A percentile compares a stretch with the other conserved stretches of the same genome.
Evolutionary conservation across 1,140 invertebrate genomes (phyloP).

Genomic region (Procambarus clarkii): DNA sequence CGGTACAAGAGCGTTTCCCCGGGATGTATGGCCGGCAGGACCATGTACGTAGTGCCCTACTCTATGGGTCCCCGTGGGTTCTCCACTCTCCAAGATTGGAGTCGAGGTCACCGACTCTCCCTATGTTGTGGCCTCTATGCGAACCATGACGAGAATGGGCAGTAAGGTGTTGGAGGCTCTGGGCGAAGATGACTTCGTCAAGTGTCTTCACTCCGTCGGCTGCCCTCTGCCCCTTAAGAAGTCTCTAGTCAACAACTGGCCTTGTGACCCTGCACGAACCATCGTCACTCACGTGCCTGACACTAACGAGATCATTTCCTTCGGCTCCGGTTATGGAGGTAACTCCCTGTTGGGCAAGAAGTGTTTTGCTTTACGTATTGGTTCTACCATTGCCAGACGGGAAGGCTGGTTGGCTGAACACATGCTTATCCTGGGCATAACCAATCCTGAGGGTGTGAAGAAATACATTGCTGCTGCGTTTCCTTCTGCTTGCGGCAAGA

Average conservation of each 20-base stretch:
- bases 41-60: slow-evolving; percentile 99
- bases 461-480: slow-evolving; percentile 97
- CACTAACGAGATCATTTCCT: slow-evolving; percentile 81
- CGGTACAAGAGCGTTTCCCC: slow-evolving; percentile 91
- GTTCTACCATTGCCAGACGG: slow-evolving; percentile 92
- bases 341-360: slow-evolving; percentile 99
- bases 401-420: slow-evolving; percentile 99
- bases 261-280: slow-evolving; percentile 95
- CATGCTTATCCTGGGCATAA: slow-evolving; percentile 83
- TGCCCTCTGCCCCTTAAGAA: slow-evolving; percentile 79
- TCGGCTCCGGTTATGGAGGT: slow-evolving; percentile 97
- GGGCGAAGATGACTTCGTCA: slow-evolving; percentile 80
- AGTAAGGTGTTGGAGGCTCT: slow-evolving; percentile 84
- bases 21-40: slow-evolving; percentile 95
- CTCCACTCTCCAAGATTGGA: slow-evolving; percentile 96
- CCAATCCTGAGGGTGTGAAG: slow-evolving; percentile 92
- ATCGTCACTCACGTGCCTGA: slow-evolving; percentile 87
- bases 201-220: slow-evolving; percentile 97
- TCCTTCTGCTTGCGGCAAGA: slow-evolving; percentile 98
- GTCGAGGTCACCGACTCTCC: slow-evolving; percentile 97
- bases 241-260: slow-evolving; percentile 85
- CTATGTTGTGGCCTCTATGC: slow-evolving; percentile 98
- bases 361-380: slow-evolving; percentile 97
- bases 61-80: slow-evolving; percentile 96
- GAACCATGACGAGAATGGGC: slow-evolving; percentile 98